Percentiles rank a stretch among this genome's conserved stretches.
These are phyloP conservation scores for Andrena chrysosceles DNA, from an alignment of 2,888 invertebrate genomes.

Conservation along the genomic window DNA sequence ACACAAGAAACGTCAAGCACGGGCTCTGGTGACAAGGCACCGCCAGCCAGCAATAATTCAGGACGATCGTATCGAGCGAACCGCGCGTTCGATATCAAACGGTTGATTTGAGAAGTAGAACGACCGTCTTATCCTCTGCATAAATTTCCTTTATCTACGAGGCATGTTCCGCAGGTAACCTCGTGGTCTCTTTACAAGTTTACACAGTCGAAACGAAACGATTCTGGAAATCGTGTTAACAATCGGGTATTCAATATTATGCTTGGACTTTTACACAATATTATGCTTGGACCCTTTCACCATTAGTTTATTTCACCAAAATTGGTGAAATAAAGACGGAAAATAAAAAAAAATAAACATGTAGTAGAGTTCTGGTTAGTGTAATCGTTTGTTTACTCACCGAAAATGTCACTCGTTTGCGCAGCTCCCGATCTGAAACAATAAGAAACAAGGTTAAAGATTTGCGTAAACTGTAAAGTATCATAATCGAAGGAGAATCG, in stretches of 20 bases:
- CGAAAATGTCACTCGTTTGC: background rate
- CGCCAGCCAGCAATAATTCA: slow-evolving; percentile 53
- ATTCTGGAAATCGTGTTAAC: background rate
- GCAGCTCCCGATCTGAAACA: slow-evolving; percentile 22
- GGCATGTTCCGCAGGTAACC: background rate
- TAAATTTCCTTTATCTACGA: slow-evolving; percentile 73
- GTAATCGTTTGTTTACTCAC: slow-evolving; percentile 20
- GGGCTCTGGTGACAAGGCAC: slow-evolving; percentile 47
- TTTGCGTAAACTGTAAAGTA: too few relatives aligned
- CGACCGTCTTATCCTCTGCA: slow-evolving; percentile 62
- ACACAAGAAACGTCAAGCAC: slow-evolving; percentile 26
- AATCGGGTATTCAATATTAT: too few relatives aligned
- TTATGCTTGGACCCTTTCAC: too few relatives aligned
- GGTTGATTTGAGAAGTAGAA: slow-evolving; percentile 50
- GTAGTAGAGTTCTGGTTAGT: background rate
- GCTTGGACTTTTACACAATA: too few relatives aligned
- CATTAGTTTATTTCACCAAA: too few relatives aligned
- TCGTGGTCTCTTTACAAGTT: slow-evolving; percentile 14
- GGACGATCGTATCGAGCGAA: slow-evolving; percentile 47
- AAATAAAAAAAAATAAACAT: too few relatives aligned
- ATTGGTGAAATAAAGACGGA: too few relatives aligned
- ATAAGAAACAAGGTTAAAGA: background rate
- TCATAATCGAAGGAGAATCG: too few relatives aligned
- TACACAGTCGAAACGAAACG: background rate
- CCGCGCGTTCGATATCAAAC: slow-evolving; percentile 47